These are phyloP conservation scores for Gasterosteus nipponicus DNA, from an alignment of 2,113 vertebrate genomes.

Conservation along the genomic window DNA sequence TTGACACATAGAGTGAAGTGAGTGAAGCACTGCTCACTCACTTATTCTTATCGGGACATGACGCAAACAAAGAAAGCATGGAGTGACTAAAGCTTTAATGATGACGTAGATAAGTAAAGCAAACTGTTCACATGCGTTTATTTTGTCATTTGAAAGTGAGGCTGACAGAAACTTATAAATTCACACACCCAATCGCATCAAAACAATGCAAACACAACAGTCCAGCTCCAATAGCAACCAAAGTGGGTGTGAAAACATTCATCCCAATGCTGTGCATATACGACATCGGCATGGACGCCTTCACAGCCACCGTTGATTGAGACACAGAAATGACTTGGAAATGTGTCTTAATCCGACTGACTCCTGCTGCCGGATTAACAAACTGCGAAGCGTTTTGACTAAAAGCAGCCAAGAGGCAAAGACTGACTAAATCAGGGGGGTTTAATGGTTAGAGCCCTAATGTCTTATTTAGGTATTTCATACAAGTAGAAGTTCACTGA, in stretches of 20 bases:
- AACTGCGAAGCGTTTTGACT: background rate
- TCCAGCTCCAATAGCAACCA: conserved; percentile 51
- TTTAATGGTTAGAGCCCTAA: background rate
- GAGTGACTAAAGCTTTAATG: background rate
- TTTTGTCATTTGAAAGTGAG: background rate
- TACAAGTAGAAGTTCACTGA: background rate
- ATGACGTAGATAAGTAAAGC: background rate
- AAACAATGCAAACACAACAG: conserved; percentile 53
- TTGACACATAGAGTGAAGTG: background rate
- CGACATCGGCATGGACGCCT: background rate
- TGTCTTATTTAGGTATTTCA: background rate
- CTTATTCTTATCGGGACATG: conserved; percentile 3
- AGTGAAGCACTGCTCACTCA: background rate
- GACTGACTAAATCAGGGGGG: background rate
- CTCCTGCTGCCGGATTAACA: conserved; percentile 29
- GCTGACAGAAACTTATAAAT: conserved; percentile 1
- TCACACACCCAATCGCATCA: conserved; percentile 21
- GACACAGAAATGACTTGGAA: conserved; percentile 7
- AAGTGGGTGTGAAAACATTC: conserved; percentile 26
- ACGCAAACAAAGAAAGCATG: background rate
- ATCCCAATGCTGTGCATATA: conserved; percentile 1
- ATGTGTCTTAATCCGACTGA: conserved; percentile 4
- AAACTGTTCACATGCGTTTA: conserved; percentile 1
- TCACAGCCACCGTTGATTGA: background rate
- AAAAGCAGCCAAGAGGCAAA: background rate